A percentile compares a stretch with the other conserved stretches of the same genome.
Evolutionary conservation across 92 coral and sea anemone genomes (phyloP).

Genomic region (Parazoanthus atlanticus): DNA sequence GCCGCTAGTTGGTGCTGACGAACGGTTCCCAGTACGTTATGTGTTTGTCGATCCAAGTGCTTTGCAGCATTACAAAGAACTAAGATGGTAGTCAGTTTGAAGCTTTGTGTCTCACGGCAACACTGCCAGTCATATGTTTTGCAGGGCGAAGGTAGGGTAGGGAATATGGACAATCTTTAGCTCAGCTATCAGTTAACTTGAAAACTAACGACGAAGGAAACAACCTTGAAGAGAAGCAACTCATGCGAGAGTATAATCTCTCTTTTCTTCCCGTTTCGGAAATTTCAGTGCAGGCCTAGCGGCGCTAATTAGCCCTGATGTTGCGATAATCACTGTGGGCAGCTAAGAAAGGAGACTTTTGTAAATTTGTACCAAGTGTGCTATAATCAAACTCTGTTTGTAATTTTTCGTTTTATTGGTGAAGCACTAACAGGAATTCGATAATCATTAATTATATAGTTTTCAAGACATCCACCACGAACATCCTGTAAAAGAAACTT

Average conservation of each 20-base stretch:
- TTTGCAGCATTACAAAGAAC: slow-evolving; percentile 43
- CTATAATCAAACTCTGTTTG: not conserved
- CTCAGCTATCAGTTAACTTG: not conserved
- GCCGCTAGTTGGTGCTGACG: slow-evolving; percentile 19
- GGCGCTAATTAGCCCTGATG: not conserved
- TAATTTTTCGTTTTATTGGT: not conserved
- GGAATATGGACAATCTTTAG: not conserved
- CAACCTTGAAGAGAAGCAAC: not conserved
- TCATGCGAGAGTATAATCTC: not conserved
- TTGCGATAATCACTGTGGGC: not conserved
- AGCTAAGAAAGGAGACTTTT: not conserved
- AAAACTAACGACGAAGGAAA: not conserved
- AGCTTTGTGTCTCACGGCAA: not conserved
- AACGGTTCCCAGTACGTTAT: slow-evolving; percentile 3
- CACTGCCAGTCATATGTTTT: not conserved
- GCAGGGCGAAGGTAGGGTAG: not conserved
- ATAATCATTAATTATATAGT: not conserved
- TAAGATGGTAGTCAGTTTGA: slow-evolving; percentile 46
- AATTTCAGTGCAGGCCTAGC: not conserved
- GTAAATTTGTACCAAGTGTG: not conserved
- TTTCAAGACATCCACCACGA: not conserved
- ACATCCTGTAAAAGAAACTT: too few species aligned
- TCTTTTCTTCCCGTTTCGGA: not conserved
- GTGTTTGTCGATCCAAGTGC: slow-evolving; percentile 37
- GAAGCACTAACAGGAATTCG: not conserved